These are phyloP conservation scores for Phasianus colchicus DNA, from an alignment of 2,113 vertebrate species.

Conservation along the genomic window DNA sequence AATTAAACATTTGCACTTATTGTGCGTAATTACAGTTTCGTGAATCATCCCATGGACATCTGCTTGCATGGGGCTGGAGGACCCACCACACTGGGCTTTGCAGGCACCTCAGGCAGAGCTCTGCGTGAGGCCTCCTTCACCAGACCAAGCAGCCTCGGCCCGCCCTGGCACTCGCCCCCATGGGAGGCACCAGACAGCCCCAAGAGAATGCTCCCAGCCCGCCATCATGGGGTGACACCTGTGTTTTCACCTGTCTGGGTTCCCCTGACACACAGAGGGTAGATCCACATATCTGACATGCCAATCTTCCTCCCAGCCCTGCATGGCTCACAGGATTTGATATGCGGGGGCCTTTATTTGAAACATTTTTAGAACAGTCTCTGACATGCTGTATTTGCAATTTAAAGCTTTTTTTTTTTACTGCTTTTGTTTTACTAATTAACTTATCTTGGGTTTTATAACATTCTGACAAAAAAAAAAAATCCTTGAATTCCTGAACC, in stretches of 20 bases:
- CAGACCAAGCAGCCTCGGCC: neutral
- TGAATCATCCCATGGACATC: slow-evolving; percentile 70
- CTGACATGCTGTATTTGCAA: neutral
- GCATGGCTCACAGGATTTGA: neutral
- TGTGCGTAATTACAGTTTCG: slow-evolving; percentile 72
- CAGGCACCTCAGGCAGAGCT: slow-evolving; percentile 8
- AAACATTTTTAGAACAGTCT: neutral
- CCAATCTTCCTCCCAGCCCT: neutral
- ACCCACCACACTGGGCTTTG: neutral
- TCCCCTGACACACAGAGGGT: neutral
- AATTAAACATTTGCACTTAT: slow-evolving; percentile 81
- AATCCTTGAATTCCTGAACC: neutral
- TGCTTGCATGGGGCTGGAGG: slow-evolving; percentile 59
- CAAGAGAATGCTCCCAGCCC: neutral
- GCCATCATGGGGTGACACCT: rapidly evolving
- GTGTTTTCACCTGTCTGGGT: neutral
- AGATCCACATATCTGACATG: neutral
- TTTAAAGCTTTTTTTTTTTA: neutral
- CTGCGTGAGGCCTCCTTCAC: neutral
- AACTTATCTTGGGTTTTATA: neutral
- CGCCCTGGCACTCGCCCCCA: neutral
- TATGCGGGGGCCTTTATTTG: neutral
- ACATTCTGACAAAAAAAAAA: neutral
- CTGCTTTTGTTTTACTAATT: neutral
- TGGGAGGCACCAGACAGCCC: neutral